Conservation (phyloP, 2,113 vertebrate genomes). For the Pitta sordida region DNA sequence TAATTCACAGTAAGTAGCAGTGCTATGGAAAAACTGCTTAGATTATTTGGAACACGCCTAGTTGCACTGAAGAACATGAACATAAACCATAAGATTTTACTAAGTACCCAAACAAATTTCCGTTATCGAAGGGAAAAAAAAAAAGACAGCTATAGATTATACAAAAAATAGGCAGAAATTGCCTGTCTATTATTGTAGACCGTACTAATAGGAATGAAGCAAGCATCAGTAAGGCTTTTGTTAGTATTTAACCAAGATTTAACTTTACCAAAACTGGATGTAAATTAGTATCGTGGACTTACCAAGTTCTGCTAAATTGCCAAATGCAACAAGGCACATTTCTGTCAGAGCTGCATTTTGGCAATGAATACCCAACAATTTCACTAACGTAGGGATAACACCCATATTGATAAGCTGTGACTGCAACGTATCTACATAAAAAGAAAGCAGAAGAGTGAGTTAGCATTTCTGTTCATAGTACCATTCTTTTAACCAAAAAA, state of each 20-base stretch:
- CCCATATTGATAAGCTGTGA: conserved; percentile 97
- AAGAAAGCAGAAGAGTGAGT: conserved; percentile 40
- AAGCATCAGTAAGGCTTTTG: background rate
- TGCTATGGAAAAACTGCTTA: background rate
- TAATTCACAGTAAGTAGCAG: conserved; percentile 12
- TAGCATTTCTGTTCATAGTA: background rate
- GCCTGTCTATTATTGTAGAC: background rate
- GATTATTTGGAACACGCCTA: conserved; percentile 10
- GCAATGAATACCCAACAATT: conserved; percentile 90
- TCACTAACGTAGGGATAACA: conserved; percentile 95
- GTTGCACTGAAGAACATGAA: background rate
- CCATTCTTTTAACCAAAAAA: background rate
- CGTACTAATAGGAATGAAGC: background rate
- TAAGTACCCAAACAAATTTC: conserved; percentile 2
- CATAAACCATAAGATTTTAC: background rate
- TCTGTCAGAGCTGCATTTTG: conserved; percentile 93
- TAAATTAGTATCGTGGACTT: conserved; percentile 54
- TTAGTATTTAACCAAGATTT: background rate
- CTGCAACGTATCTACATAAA: conserved; percentile 88
- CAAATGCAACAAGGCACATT: conserved; percentile 99
- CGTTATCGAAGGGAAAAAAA: background rate
- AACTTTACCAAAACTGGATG: background rate
- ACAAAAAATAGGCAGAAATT: background rate
- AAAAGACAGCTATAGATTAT: background rate
- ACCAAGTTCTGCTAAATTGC: conserved; percentile 98